A percentile compares a stretch with the other conserved stretches of the same genome.
phyloP scores from a whole-genome alignment of 1,140 invertebrate genomes.

The Habropoda laboriosa region DNA sequence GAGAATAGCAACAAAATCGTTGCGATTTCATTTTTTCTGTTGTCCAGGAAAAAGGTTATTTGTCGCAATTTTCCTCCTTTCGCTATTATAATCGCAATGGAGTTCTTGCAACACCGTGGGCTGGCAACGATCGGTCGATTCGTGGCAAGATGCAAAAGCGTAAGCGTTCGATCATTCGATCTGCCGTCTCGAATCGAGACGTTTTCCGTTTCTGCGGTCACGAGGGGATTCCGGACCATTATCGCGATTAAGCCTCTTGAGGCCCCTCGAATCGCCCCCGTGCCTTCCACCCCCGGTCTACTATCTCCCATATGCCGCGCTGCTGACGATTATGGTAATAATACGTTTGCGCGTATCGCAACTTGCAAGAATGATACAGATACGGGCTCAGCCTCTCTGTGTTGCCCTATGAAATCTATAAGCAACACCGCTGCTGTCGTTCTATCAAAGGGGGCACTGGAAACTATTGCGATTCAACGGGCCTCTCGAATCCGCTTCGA shows the following conservation, averaged over 20 bases:
- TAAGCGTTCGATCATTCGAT: slow-evolving; percentile 62
- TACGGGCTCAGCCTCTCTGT: slow-evolving; percentile 42
- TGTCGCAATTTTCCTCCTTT: slow-evolving; percentile 26
- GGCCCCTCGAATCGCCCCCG: slow-evolving; percentile 37
- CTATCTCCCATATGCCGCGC: slow-evolving; percentile 60
- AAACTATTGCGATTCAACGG: slow-evolving; percentile 20
- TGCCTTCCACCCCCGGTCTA: slow-evolving; percentile 39
- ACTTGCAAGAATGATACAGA: slow-evolving; percentile 78
- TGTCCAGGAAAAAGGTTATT: neutral
- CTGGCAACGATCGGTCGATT: slow-evolving; percentile 29
- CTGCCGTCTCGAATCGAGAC: slow-evolving; percentile 67
- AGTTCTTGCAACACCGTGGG: slow-evolving; percentile 38
- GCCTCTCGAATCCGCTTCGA: neutral
- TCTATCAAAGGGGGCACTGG: neutral
- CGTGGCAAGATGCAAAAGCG: slow-evolving; percentile 49
- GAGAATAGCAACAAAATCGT: neutral
- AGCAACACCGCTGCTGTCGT: neutral
- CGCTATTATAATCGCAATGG: slow-evolving; percentile 43
- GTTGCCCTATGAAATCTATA: neutral
- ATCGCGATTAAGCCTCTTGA: slow-evolving; percentile 78
- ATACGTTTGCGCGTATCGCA: slow-evolving; percentile 78
- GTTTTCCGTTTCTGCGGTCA: slow-evolving; percentile 79
- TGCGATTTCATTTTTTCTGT: neutral
- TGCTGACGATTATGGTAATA: slow-evolving; percentile 79
- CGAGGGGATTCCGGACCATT: slow-evolving; percentile 75